Percentiles rank a stretch among this genome's conserved stretches.
Conservation (phyloP, 2,113 vertebrate species). For the Pipa parva region DNA sequence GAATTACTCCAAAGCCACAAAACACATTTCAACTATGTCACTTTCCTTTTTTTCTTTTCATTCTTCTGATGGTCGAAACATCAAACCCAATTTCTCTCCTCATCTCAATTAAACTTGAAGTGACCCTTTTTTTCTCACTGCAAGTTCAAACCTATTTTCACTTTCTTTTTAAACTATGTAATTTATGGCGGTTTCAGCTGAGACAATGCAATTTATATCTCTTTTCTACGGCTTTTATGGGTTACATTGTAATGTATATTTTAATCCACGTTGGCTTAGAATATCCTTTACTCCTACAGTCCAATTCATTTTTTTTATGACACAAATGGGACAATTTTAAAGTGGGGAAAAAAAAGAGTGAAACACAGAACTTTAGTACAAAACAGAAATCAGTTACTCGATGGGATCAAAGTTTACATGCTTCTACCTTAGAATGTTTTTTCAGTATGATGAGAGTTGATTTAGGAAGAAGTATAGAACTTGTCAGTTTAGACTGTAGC, state of each 20-base stretch:
- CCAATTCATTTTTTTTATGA: no score
- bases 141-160: slow-evolving; percentile 33
- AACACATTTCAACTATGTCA: slow-evolving; percentile 13
- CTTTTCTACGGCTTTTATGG: slow-evolving; percentile 8
- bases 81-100: slow-evolving; percentile 36
- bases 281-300: no score
- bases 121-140: slow-evolving; percentile 28
- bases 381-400: not conserved
- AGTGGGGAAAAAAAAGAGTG: no score
- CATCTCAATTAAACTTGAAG: slow-evolving; percentile 42
- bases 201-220: slow-evolving; percentile 14
- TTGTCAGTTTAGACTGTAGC: not conserved
- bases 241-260: no score
- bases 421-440: not conserved
- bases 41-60: slow-evolving; percentile 9
- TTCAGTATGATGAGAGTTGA: not conserved
- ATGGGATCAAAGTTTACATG: not conserved
- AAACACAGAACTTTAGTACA: no score
- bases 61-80: slow-evolving; percentile 31
- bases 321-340: no score
- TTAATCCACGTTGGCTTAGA: no score
- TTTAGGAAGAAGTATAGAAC: not conserved
- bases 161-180: slow-evolving; percentile 33
- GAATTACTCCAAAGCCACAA: slow-evolving; percentile 9
- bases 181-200: slow-evolving; percentile 10